Evolutionary conservation across 2,113 vertebrate species (phyloP), one percentile per base, ranked within the genome.

Genomic region (Oreocharis arfaki): DNA sequence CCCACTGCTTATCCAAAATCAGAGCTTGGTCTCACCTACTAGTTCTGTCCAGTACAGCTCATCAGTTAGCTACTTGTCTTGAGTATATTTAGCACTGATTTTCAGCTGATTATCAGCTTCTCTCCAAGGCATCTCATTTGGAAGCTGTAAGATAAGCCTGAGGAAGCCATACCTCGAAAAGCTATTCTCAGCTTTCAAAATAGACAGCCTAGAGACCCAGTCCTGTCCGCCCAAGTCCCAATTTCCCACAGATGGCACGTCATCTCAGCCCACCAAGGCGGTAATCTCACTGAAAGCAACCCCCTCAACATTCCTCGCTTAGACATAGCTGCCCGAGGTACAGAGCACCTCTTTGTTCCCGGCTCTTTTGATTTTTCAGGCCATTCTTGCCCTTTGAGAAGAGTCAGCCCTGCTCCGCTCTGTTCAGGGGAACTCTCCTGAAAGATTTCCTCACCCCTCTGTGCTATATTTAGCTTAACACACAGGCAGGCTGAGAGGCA

Each of bases 321-420:
- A 37, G 41, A 46, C 8, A 28, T 12, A 56, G 64, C 70, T 63
- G 50, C 63, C 59, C 26, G 33, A 59, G 50, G 74, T 77, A 89
- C 94, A 60, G 57, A 89, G 53, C 32, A 71, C 47, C 87, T 89
- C 81, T 94, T 89, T 92, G 55, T 83, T 44, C 74, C 23, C 50
- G 24, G 82, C 71, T 84, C 82, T 75, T 90, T 80, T 73, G 84
- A 96, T 92, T 95, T 94, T 55, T 87, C 82, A 90, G 86, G 74
- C 95, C 69, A 33, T 81, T 80, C 55, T 63, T 65, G 32, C 24
- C 61, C 47, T 79, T 35, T 26, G 57, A 87, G 30, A 78, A 26
- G 42, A 75, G 84, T 19, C 69, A 59, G 50, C 39, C n/a, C 84
- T 60, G 70, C 69, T 69, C 61, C 6, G 15, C 81, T 88, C 93